Base-by-base conservation (phyloP, 2,113 vertebrate genomes). In the Eidolon helvum region DNA sequence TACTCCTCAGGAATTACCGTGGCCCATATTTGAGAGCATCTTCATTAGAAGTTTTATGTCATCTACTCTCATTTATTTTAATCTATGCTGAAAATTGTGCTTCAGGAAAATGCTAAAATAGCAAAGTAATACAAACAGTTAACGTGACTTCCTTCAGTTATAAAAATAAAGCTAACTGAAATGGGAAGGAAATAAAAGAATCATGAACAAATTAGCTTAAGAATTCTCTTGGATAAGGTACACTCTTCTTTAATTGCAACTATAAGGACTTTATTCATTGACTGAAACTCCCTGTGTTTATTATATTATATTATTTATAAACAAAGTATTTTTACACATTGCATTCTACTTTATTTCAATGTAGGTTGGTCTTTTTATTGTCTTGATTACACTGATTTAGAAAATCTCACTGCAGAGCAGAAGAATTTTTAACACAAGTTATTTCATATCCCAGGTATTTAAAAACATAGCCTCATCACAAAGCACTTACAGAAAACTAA, bases 241-340 rank as follows among this genome's bases (percentile, higher is more conserved):
- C 1, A 68, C 0, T 1, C 18, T 86, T 95, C 3, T 83, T 91
- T 35, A 78, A 94, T 38, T 59, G 10, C 2, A 91, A 50, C 33
- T 92, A 90, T 10, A 35, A 35, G 19, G 3, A n/a, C 22, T 77
- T 87, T 48, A 40, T 19, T 83, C 63, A 82, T 43, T 24, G 12
- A 82, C 30, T 77, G 35, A 90, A 57, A 84, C 12, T 63, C 75
- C 10, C n/a, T 43, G 2, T 40, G 30, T 65, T 95, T 92, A 94
- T 94, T 83, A 69, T 77, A 95, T 94, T 77, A 61, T 50, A 79
- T 66, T 91, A 90, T 92, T 96, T 93, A 90, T 53, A 93, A 90
- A 87, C 9, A 90, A 72, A 48, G 71, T 55, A 43, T 78, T 78
- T 97, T 94, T 90, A 82, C 35, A 84, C 77, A 66, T 87, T 6